Conservation (phyloP, 2,797 vertebrate species). For the Gambusia yucatana region DNA sequence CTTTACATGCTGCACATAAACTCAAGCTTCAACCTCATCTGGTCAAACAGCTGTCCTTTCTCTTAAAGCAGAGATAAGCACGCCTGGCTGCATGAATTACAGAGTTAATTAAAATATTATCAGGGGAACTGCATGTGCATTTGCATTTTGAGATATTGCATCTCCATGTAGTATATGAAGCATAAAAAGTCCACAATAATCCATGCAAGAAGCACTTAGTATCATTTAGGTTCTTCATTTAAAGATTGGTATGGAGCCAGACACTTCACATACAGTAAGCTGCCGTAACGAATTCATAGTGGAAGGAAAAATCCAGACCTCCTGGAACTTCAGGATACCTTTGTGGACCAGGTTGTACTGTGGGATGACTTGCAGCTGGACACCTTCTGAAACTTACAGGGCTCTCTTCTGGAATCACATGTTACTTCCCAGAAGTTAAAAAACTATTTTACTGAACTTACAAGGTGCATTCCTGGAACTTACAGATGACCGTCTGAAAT, state of each 20-base stretch:
- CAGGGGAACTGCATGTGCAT: neutral
- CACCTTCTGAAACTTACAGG: neutral
- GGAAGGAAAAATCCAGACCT: neutral
- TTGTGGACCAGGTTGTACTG: neutral
- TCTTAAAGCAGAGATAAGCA: neutral
- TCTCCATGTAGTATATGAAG: neutral
- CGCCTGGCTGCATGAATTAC: neutral
- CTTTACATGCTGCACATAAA: slow-evolving; percentile 17
- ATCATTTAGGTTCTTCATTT: slow-evolving; percentile 8
- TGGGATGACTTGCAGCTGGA: neutral
- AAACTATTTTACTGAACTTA: no score
- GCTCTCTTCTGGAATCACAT: neutral
- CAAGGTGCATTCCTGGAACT: neutral
- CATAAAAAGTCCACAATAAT: neutral
- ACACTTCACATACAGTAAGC: neutral
- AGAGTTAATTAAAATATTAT: slow-evolving; percentile 3
- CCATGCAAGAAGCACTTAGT: neutral
- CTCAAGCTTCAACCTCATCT: slow-evolving; percentile 5
- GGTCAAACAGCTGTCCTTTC: slow-evolving; percentile 16
- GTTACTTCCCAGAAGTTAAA: neutral
- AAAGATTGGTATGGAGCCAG: neutral
- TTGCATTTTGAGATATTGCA: neutral
- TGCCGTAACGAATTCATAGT: slow-evolving; percentile 8
- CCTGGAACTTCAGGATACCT: neutral
- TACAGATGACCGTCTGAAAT: neutral